Percentiles rank a stretch among this genome's conserved stretches.
phyloP scores from a whole-genome alignment of 2,888 invertebrate species.

The Heliconius charithonia region DNA sequence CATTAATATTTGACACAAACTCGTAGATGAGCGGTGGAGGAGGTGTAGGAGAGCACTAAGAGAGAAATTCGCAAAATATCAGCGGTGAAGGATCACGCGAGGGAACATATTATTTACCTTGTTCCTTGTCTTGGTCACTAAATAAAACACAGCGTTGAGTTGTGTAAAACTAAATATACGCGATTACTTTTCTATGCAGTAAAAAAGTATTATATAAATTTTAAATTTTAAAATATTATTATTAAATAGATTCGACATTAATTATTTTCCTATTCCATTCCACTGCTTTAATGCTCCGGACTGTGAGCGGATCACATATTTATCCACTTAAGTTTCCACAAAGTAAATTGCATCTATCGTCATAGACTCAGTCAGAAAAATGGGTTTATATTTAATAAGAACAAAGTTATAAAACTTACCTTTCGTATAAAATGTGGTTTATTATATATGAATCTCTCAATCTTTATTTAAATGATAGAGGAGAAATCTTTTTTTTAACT shows the following conservation, averaged over 20 bases:
- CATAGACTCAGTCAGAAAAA: neutral
- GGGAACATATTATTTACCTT: too few relatives aligned
- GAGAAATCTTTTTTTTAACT: neutral
- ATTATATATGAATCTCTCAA: slow-evolving; percentile 29
- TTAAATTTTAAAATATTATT: too few relatives aligned
- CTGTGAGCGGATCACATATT: slow-evolving; percentile 3
- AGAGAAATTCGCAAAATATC: too few relatives aligned
- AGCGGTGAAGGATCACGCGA: too few relatives aligned
- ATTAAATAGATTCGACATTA: neutral
- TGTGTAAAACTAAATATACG: too few relatives aligned
- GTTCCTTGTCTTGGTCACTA: too few relatives aligned
- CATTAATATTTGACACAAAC: too few relatives aligned
- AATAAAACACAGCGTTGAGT: too few relatives aligned
- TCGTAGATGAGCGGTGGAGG: too few relatives aligned
- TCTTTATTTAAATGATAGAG: slow-evolving; percentile 35
- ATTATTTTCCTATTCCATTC: neutral
- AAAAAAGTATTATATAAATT: too few relatives aligned
- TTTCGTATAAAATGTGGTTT: slow-evolving; percentile 35
- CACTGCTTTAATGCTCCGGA: neutral
- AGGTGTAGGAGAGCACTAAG: too few relatives aligned
- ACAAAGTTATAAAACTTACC: slow-evolving; percentile 31
- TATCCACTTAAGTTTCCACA: neutral
- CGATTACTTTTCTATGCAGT: too few relatives aligned
- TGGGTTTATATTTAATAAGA: slow-evolving; percentile 3
- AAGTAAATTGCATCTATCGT: neutral